These are phyloP conservation scores for Pteruthius melanotis DNA, from an alignment of 2,113 vertebrate genomes.

Conservation along the genomic window DNA sequence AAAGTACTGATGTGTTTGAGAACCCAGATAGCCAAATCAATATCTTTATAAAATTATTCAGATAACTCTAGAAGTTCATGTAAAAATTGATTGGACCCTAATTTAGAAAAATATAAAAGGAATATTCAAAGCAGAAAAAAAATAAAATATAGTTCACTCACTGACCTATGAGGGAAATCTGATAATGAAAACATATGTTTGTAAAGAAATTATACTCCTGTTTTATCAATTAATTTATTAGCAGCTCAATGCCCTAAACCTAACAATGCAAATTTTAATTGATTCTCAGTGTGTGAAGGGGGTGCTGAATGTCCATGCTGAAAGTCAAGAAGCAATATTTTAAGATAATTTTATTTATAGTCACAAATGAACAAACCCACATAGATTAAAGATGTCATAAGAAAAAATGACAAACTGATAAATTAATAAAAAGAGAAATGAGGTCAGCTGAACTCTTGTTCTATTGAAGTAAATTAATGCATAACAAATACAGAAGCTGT, in stretches of 20 bases:
- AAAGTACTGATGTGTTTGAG: not conserved
- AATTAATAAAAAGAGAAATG: not conserved
- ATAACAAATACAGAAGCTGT: not conserved
- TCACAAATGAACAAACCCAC: not conserved
- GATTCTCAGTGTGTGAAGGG: not conserved
- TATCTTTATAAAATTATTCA: not conserved
- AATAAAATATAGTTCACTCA: not conserved
- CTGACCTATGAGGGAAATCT: not conserved
- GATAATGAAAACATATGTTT: not conserved
- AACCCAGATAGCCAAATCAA: not conserved
- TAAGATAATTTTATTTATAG: not conserved
- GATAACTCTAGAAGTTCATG: not conserved
- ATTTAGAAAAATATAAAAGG: not conserved
- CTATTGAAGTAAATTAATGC: not conserved
- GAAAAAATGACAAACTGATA: not conserved
- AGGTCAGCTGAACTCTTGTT: not conserved
- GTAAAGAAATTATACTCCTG: not conserved
- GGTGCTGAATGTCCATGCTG: not conserved
- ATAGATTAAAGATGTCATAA: not conserved
- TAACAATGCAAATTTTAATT: not conserved
- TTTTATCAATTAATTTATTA: not conserved
- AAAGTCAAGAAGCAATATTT: not conserved
- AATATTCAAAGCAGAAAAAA: not conserved
- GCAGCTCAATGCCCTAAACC: not conserved
- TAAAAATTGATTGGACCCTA: not conserved